These are phyloP conservation scores for Sphaerodactylus townsendi DNA, from an alignment of 2,113 vertebrate genomes.

Conservation along the genomic window DNA sequence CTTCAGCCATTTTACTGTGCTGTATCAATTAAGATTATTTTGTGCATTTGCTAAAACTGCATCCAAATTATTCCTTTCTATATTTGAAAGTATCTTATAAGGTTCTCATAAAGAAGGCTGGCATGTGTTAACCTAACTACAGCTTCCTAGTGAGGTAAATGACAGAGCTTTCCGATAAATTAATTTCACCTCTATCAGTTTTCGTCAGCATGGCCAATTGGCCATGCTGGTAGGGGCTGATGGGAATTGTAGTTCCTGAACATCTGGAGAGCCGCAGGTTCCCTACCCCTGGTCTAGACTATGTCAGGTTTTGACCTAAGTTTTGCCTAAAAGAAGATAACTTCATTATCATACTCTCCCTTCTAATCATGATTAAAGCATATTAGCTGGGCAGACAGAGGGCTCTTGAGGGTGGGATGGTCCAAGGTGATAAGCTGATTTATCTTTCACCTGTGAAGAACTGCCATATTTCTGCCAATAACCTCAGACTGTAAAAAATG, in stretches of 20 bases:
- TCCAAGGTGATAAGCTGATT: background rate
- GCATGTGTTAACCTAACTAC: background rate
- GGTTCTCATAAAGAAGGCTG: background rate
- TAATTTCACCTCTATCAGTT: too few relatives aligned
- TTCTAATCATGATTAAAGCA: background rate
- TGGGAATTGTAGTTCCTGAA: too few relatives aligned
- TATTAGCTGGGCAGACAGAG: background rate
- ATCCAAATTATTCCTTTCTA: background rate
- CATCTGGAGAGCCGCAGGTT: too few relatives aligned
- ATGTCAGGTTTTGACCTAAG: background rate
- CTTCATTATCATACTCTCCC: too few relatives aligned
- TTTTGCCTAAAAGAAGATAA: background rate
- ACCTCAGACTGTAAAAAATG: background rate
- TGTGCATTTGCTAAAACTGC: background rate
- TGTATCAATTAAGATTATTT: background rate
- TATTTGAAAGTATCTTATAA: background rate
- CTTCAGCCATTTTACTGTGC: background rate
- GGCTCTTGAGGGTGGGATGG: background rate
- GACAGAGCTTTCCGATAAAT: too few relatives aligned
- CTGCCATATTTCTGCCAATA: background rate
- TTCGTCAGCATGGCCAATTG: too few relatives aligned
- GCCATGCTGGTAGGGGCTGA: too few relatives aligned
- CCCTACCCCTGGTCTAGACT: background rate
- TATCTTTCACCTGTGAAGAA: background rate
- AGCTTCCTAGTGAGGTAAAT: background rate